These are phyloP conservation scores for Neofelis nebulosa DNA, from an alignment of 2,113 vertebrate genomes.

Conservation along the genomic window DNA sequence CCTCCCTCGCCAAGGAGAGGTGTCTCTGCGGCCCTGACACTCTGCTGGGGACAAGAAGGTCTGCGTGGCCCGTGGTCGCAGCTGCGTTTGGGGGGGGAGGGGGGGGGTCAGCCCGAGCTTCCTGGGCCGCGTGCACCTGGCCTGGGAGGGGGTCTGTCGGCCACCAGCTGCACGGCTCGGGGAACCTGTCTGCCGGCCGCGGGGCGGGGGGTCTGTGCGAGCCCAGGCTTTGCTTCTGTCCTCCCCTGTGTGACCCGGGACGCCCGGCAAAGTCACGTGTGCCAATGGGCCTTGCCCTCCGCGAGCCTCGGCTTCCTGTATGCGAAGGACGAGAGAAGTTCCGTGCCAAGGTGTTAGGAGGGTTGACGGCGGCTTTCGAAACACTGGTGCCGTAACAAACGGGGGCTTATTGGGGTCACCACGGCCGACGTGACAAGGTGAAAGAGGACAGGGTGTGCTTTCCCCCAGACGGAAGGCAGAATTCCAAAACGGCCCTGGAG, in stretches of 20 bases:
- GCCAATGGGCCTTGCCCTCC: rapidly evolving
- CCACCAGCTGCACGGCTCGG: background rate
- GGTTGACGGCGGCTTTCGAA: rapidly evolving
- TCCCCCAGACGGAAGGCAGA: too few species aligned
- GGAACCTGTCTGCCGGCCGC: too few species aligned
- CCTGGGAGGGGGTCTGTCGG: too few species aligned
- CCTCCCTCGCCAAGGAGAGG: rapidly evolving
- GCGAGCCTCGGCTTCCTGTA: rapidly evolving
- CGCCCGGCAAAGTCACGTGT: rapidly evolving
- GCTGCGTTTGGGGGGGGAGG: background rate
- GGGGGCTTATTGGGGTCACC: rapidly evolving
- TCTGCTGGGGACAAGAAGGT: background rate
- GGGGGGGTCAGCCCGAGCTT: background rate
- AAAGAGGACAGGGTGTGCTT: rapidly evolving
- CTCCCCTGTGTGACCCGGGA: rapidly evolving
- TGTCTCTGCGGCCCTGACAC: background rate
- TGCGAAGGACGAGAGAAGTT: background rate
- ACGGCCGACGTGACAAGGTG: rapidly evolving
- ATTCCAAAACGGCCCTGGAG: rapidly evolving
- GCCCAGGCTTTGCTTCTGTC: background rate
- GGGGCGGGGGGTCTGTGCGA: rapidly evolving
- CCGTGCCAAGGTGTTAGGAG: rapidly evolving
- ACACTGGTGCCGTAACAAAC: rapidly evolving
- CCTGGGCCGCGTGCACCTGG: too few species aligned
- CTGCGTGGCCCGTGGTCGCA: too few species aligned